Evolutionary conservation across 2,113 vertebrate species (phyloP).

Genomic region (Daubentonia madagascariensis): DNA sequence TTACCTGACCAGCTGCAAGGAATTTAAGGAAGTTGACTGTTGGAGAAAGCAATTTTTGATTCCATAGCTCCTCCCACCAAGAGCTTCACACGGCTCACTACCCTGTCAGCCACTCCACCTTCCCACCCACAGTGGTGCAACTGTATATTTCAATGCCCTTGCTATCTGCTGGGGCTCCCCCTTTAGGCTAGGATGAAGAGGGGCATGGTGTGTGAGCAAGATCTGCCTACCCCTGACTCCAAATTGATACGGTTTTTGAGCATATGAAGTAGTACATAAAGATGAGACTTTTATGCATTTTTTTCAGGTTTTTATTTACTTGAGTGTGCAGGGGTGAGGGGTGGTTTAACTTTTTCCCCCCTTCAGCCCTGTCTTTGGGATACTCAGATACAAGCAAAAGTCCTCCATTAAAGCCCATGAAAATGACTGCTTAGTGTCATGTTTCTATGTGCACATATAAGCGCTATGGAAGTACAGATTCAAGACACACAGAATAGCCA

Average conservation of each 20-base stretch:
- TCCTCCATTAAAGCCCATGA: background rate
- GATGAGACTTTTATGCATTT: conserved; percentile 30
- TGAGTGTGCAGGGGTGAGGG: background rate
- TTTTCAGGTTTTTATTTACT: background rate
- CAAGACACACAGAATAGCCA: background rate
- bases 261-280: background rate
- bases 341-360: background rate
- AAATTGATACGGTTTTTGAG: background rate
- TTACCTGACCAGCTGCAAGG: conserved; percentile 75
- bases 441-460: background rate
- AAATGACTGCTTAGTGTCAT: conserved; percentile 33
- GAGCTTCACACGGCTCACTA: conserved; percentile 53
- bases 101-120: conserved; percentile 32
- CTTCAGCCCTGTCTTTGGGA: background rate
- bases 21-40: conserved; percentile 70
- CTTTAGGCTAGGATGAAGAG: conserved; percentile 8
- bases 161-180: conserved; percentile 43
- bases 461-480: conserved; percentile 1
- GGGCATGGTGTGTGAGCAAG: background rate
- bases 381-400: conserved; percentile 43
- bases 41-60: conserved; percentile 62
- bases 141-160: conserved; percentile 21
- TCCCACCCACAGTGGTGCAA: conserved; percentile 44
- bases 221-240: background rate
- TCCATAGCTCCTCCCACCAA: conserved; percentile 66